Conservation (phyloP, 2,888 invertebrate species). For the Cryptus viduatorius region DNA sequence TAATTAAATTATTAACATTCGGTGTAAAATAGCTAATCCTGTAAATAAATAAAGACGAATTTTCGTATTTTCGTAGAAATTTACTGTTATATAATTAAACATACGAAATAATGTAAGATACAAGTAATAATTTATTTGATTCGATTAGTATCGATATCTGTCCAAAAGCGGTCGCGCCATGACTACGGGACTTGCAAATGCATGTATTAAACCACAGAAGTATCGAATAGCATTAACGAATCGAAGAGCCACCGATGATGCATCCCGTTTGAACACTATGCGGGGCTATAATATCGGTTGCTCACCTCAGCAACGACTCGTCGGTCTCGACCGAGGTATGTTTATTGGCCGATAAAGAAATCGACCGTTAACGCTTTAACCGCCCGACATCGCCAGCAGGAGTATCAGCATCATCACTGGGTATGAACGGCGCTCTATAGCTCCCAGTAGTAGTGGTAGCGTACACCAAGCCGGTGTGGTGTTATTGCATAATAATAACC, state of each 20-base stretch:
- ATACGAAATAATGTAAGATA: too few relatives aligned
- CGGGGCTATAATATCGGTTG: not conserved
- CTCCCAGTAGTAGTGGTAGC: slow-evolving; percentile 16
- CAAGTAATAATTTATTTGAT: too few relatives aligned
- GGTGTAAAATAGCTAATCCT: too few relatives aligned
- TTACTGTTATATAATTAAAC: too few relatives aligned
- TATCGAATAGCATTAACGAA: slow-evolving; percentile 10
- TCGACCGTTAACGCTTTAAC: slow-evolving; percentile 69
- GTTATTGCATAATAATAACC: slow-evolving; percentile 73
- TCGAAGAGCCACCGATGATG: slow-evolving; percentile 19
- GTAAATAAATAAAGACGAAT: too few relatives aligned
- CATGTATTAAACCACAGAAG: not conserved
- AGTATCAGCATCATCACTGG: slow-evolving; percentile 21
- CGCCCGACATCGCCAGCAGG: slow-evolving; percentile 54
- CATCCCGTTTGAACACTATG: slow-evolving; percentile 8
- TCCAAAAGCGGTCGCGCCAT: too few relatives aligned
- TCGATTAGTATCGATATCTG: too few relatives aligned
- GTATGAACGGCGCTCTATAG: slow-evolving; percentile 2
- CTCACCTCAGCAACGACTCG: slow-evolving; percentile 41
- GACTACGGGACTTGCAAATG: not conserved
- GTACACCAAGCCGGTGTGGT: slow-evolving; percentile 55
- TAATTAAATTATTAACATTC: too few relatives aligned
- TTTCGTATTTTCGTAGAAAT: too few relatives aligned
- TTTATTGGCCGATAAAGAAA: slow-evolving; percentile 66
- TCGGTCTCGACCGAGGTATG: slow-evolving; percentile 38